Evolutionary conservation across 2,888 invertebrate genomes (phyloP).

Genomic region (Beris morrisii): DNA sequence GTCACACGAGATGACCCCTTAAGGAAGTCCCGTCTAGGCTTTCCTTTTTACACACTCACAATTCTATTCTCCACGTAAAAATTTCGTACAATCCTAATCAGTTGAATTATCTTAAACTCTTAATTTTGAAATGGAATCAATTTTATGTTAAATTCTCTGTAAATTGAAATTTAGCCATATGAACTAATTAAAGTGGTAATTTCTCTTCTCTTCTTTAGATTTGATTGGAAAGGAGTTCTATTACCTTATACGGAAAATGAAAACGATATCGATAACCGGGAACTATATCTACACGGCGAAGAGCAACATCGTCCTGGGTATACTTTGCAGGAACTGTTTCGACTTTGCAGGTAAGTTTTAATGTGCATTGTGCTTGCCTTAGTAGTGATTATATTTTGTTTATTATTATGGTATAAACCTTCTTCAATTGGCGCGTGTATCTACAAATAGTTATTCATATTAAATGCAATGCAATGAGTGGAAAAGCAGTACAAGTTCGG

Average conservation of each 20-base stretch:
- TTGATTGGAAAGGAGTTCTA: constrained; percentile 79
- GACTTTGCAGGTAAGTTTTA: constrained; percentile 63
- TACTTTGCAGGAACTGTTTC: constrained; percentile 83
- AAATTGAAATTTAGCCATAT: too few relatives aligned
- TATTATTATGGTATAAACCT: background rate
- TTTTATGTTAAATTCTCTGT: too few relatives aligned
- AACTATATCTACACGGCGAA: constrained; percentile 89
- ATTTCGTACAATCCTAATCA: too few relatives aligned
- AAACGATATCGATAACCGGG: constrained; percentile 61
- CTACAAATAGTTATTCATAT: background rate
- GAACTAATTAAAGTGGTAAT: constrained; percentile 30
- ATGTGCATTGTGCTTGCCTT: background rate
- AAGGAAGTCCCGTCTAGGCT: too few relatives aligned
- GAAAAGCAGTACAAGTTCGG: too few relatives aligned
- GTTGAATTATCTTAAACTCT: too few relatives aligned
- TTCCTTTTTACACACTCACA: too few relatives aligned
- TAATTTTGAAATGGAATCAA: too few relatives aligned
- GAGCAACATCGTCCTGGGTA: constrained; percentile 92
- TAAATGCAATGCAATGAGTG: too few relatives aligned
- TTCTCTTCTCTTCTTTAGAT: constrained; percentile 54
- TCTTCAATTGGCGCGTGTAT: background rate
- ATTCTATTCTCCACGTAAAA: too few relatives aligned
- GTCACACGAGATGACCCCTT: too few relatives aligned
- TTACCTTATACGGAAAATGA: constrained; percentile 69
- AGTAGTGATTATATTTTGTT: background rate